phyloP scores from a whole-genome alignment of 2,888 invertebrate genomes.

The Tenthredo livida region DNA sequence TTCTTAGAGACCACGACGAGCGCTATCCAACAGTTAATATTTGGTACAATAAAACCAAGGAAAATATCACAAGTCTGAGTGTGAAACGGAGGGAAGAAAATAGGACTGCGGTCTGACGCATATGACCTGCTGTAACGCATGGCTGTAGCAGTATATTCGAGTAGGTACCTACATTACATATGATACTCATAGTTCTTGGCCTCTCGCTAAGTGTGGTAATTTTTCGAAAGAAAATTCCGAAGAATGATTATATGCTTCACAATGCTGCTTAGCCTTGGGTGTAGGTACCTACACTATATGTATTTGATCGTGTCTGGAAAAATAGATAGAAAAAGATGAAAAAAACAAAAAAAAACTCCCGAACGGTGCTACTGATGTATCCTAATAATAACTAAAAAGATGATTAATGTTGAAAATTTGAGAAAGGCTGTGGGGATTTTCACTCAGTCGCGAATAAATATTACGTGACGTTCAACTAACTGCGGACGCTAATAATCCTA shows the following conservation, averaged over 20 bases:
- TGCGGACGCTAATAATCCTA: slow-evolving; percentile 32
- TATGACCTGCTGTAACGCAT: background rate
- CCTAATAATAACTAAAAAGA: background rate
- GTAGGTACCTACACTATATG: background rate
- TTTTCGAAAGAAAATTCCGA: background rate
- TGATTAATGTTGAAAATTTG: slow-evolving; percentile 11
- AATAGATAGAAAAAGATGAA: background rate
- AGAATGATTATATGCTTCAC: background rate
- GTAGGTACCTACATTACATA: background rate
- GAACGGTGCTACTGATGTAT: background rate
- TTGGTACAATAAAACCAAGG: slow-evolving; percentile 43
- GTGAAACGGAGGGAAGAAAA: slow-evolving; percentile 2
- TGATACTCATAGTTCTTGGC: background rate
- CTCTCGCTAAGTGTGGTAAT: background rate
- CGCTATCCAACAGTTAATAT: slow-evolving; percentile 36
- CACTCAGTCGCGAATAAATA: slow-evolving; percentile 36
- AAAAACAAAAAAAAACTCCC: background rate
- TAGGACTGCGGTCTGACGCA: background rate
- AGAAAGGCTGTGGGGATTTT: slow-evolving; percentile 3
- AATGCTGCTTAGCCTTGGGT: background rate
- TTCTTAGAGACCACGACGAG: background rate
- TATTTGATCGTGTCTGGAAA: background rate
- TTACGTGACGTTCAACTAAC: slow-evolving; percentile 26
- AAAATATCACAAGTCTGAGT: slow-evolving; percentile 26
- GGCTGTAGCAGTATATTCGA: background rate